These are phyloP conservation scores for Potorous gilbertii DNA, from an alignment of 2,797 vertebrate genomes.

Conservation along the genomic window DNA sequence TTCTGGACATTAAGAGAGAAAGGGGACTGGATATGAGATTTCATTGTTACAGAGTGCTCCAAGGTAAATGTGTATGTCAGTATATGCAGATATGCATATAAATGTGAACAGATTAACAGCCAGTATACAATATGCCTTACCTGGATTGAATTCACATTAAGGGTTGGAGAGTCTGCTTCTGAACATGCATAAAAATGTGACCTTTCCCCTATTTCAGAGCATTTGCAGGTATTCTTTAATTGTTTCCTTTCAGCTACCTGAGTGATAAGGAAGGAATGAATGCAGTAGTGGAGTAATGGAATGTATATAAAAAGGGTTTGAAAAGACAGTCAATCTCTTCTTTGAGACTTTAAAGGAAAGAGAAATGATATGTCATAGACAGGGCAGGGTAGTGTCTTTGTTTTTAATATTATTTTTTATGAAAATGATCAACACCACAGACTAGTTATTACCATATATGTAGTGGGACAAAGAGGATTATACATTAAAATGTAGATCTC, in stretches of 20 bases:
- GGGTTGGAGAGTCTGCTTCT: background rate
- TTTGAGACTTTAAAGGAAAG: background rate
- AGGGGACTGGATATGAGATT: background rate
- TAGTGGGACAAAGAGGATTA: background rate
- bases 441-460: background rate
- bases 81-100: background rate
- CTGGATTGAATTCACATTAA: background rate
- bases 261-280: background rate
- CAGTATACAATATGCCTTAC: background rate
- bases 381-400: background rate
- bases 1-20: background rate
- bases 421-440: background rate
- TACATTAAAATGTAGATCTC: background rate
- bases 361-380: background rate
- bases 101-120: background rate
- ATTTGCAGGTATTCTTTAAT: background rate
- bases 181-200: background rate
- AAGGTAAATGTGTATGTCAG: background rate
- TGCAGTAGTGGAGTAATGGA: background rate
- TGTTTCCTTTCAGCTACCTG: background rate
- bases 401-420: background rate
- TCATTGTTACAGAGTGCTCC: background rate
- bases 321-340: background rate
- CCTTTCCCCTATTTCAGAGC: background rate
- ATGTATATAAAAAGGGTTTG: background rate